Evolutionary conservation across 2,888 invertebrate species (phyloP), one percentile per base, ranked within the genome.

Genomic region (Temnothorax unifasciatus): DNA sequence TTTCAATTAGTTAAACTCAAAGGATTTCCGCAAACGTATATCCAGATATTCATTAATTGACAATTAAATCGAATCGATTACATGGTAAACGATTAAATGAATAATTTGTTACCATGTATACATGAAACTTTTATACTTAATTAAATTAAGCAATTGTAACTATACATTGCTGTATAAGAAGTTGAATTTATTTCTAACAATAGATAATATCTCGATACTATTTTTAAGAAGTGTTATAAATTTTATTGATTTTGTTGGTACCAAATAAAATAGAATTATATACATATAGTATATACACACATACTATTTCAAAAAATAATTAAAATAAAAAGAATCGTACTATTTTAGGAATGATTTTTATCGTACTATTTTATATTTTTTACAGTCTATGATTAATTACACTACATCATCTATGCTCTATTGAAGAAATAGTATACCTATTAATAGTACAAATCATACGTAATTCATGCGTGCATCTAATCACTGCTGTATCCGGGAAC

Each of bases 1-100:
- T 89, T 83, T 83, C 82, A 76, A 84, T 82, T 21, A 13, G 44
- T 68, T 66, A n/a, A 25, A 41, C 25, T 77, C 29, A 54, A 77
- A 34, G 66, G 66, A 64, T 77, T 66, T 41, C 9, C 25, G n/a
- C 29, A 21, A 21, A 54, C n/a, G 9, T 21, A 54, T 21, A 21
- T 29, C 2, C 15, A 54, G 3, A 66, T 41, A 54, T 54, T 1
- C 13, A 2, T 15, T 4, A 9, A 21, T 6, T 4, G 15, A 21
- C 3, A 29, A 41, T 77, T 54, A 54, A 66, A 25, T 21, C 11
- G 38, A 57, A 29, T 34, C 2, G 13, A 47, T 44, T 41, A 18
- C 18, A 8, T 34, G 34, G 15, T 75, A 61, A 61, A 61, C 3
- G 1, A 38, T 21, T 25, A 41, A 34, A 1, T 41, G 18, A 73